Evolutionary conservation across 2,113 vertebrate species (phyloP).

Genomic region (Candoia aspera): DNA sequence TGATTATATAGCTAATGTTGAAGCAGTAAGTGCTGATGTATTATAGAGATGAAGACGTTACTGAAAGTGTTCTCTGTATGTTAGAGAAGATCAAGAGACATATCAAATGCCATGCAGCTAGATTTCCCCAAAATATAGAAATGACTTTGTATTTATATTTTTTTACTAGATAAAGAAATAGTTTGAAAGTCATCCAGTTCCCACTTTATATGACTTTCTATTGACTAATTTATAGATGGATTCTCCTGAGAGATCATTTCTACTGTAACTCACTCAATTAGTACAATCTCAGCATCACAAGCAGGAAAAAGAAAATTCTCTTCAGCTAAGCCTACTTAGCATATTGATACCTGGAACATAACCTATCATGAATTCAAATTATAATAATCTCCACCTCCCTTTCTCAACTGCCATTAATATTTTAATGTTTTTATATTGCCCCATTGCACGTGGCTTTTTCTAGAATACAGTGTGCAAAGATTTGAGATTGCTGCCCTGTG

Average conservation of each 20-base stretch:
- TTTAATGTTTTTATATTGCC: not conserved
- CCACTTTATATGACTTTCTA: constrained; percentile 29
- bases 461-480: not conserved
- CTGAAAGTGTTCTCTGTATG: not conserved
- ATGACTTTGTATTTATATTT: constrained; percentile 12
- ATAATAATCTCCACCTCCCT: not conserved
- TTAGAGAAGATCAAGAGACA: not conserved
- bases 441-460: too few species aligned
- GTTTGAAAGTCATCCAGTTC: constrained; percentile 11
- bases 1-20: not conserved
- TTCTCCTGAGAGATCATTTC: constrained; percentile 45
- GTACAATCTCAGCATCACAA: constrained; percentile 1
- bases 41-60: not conserved
- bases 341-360: constrained; percentile 4
- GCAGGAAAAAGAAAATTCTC: constrained; percentile 23
- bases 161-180: constrained; percentile 25
- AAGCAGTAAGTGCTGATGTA: not conserved
- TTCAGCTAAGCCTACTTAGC: constrained; percentile 18
- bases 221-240: constrained; percentile 44
- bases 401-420: not conserved
- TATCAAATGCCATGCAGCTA: not conserved
- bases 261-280: constrained; percentile 45
- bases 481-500: not conserved
- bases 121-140: not conserved
- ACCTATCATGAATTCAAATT: not conserved